A percentile compares a stretch with the other conserved stretches of the same genome.
phyloP scores from a whole-genome alignment of 2,888 invertebrate species.

The Drosophila emarginata region DNA sequence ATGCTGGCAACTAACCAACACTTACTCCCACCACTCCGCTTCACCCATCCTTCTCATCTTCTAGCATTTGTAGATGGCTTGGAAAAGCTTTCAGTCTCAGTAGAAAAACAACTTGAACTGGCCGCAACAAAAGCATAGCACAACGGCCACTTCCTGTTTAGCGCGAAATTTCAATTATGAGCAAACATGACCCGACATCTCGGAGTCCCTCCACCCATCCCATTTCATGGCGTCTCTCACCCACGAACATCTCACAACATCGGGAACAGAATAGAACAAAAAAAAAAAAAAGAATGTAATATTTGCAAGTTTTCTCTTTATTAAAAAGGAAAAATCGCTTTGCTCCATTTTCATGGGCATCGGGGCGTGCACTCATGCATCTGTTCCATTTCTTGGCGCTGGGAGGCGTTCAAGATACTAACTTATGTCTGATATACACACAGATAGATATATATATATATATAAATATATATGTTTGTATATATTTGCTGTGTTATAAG shows the following conservation, averaged over 20 bases:
- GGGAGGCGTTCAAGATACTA: conserved; percentile 17
- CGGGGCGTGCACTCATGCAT: conserved; percentile 67
- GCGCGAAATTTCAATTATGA: conserved; percentile 77
- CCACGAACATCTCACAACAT: neutral
- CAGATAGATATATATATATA: neutral
- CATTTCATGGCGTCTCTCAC: too few species aligned
- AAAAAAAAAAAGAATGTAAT: conserved; percentile 57
- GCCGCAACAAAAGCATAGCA: conserved; percentile 44
- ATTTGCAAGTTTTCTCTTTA: conserved; percentile 48
- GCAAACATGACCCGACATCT: conserved; percentile 53
- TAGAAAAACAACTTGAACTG: conserved; percentile 57
- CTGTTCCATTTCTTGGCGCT: conserved; percentile 62
- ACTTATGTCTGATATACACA: conserved; percentile 11
- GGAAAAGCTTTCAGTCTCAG: conserved; percentile 43
- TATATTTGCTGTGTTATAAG: conserved; percentile 44
- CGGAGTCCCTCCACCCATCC: neutral
- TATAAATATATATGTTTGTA: conserved; percentile 15
- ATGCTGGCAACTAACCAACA: conserved; percentile 28
- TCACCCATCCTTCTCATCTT: neutral
- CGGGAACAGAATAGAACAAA: conserved; percentile 21
- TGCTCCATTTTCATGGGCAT: conserved; percentile 68
- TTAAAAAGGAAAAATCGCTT: conserved; percentile 60
- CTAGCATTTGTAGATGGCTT: neutral
- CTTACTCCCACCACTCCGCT: neutral
- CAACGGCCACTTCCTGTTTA: conserved; percentile 67